phyloP scores from a whole-genome alignment of 37 sponge, comb jelly and placozoan species.

The Chondrosia reniformis region DNA sequence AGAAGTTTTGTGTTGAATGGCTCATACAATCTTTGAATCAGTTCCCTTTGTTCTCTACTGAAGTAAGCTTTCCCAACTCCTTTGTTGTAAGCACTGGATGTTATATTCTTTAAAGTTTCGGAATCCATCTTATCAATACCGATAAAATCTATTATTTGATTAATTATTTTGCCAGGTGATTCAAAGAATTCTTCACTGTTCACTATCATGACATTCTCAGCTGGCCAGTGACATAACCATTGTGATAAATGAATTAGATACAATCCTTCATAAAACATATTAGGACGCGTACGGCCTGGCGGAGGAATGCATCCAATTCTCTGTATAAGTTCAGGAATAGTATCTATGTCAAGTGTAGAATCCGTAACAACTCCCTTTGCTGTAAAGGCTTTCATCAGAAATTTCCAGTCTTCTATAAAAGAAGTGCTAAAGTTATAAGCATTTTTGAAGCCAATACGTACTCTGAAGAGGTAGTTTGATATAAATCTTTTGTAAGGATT shows the following conservation, averaged over 20 bases:
- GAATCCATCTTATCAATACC: constrained; percentile 23
- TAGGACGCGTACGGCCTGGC: not conserved
- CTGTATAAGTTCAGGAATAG: not conserved
- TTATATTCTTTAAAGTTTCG: constrained; percentile 15
- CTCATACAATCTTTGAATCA: constrained; percentile 16
- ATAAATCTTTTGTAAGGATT: constrained; percentile 45
- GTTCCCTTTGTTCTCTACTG: constrained; percentile 21
- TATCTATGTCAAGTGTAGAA: not conserved
- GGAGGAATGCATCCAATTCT: too few relatives aligned
- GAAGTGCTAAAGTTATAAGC: not conserved
- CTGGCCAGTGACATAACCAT: constrained; percentile 78
- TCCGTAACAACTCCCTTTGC: constrained; percentile 1
- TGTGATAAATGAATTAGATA: constrained; percentile 56
- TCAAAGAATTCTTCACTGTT: constrained; percentile 71
- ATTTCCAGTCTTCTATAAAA: constrained; percentile 27
- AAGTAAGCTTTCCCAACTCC: constrained; percentile 21
- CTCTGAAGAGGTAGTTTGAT: constrained; percentile 62
- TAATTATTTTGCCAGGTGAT: constrained; percentile 26
- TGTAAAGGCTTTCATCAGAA: not conserved
- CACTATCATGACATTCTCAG: constrained; percentile 58
- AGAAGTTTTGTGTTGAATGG: constrained; percentile 39
- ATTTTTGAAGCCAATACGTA: not conserved
- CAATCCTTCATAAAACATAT: constrained; percentile 56
- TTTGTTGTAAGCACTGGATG: constrained; percentile 46
- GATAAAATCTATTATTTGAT: constrained; percentile 48